Percentiles rank a stretch among this genome's conserved stretches.
Conservation (phyloP, 2,888 invertebrate genomes). For the Temnothorax rugatulus region DNA sequence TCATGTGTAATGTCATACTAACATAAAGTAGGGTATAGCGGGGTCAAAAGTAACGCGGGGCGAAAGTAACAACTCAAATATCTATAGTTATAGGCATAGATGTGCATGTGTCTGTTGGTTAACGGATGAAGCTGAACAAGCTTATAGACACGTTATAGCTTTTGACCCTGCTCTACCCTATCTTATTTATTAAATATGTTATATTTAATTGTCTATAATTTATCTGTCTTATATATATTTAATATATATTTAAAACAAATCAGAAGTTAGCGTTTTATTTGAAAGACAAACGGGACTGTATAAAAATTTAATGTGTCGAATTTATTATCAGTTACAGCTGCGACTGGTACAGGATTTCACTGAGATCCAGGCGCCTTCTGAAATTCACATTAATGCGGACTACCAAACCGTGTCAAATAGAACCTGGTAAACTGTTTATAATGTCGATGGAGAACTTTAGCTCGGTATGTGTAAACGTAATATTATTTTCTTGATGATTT, state of each 20-base stretch:
- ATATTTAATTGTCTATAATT: too few species aligned
- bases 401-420: slow-evolving; percentile 44
- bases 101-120: too few species aligned
- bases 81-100: too few species aligned
- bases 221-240: too few species aligned
- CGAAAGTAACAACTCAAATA: too few species aligned
- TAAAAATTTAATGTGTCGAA: neutral
- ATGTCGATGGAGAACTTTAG: slow-evolving; percentile 41
- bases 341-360: slow-evolving; percentile 31
- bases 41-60: too few species aligned
- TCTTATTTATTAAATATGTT: too few species aligned
- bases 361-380: slow-evolving; percentile 23
- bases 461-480: slow-evolving; percentile 7
- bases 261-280: neutral
- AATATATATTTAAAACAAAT: neutral
- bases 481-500: neutral
- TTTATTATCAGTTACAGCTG: slow-evolving; percentile 37
- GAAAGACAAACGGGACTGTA: neutral
- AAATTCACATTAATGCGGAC: slow-evolving; percentile 21
- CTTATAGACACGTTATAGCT: too few species aligned
- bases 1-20: too few species aligned
- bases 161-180: too few species aligned
- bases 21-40: too few species aligned
- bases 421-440: slow-evolving; percentile 32
- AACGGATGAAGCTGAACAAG: too few species aligned